Conservation (phyloP, 2,797 vertebrate species). For the Sardinella longiceps region DNA sequence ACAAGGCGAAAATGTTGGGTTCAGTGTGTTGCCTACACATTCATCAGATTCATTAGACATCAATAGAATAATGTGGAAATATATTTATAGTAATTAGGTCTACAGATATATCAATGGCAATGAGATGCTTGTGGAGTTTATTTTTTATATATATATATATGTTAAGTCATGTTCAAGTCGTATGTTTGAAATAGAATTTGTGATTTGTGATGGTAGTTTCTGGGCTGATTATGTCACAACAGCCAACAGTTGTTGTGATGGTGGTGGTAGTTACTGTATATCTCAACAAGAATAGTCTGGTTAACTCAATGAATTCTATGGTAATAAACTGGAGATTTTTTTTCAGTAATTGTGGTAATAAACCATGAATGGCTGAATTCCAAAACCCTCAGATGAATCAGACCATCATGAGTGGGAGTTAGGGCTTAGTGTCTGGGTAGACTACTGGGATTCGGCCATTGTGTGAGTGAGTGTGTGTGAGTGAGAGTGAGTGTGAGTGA, state of each 20-base stretch:
- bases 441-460: neutral
- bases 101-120: neutral
- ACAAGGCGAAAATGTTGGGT: neutral
- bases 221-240: neutral
- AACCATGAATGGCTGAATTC: neutral
- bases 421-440: no score
- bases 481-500: no score
- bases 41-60: neutral
- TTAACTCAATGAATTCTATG: neutral
- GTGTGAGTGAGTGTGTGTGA: neutral
- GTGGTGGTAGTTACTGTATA: neutral
- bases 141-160: neutral
- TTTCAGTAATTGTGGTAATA: neutral
- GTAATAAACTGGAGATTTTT: neutral
- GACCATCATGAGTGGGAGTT: no score
- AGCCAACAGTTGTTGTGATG: neutral
- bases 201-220: neutral
- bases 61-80: neutral
- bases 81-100: neutral
- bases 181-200: neutral
- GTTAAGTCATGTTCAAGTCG: neutral
- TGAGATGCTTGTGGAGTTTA: neutral
- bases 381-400: no score
- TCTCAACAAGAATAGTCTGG: neutral
- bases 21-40: neutral